These are phyloP conservation scores for Murina feae DNA, from an alignment of 2,113 vertebrate species.

Conservation along the genomic window DNA sequence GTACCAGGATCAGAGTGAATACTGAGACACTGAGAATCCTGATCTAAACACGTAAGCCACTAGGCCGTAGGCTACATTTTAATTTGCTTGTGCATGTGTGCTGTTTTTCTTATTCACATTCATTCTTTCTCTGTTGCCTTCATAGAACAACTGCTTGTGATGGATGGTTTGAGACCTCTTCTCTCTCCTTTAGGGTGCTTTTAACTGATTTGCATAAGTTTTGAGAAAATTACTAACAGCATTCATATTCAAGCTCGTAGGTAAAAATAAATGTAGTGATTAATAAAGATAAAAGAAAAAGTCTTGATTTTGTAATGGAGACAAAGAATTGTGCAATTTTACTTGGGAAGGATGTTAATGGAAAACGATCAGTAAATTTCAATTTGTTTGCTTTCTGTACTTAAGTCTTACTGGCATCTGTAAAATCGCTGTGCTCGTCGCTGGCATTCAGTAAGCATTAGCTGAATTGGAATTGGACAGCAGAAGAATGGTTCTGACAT, in stretches of 20 bases:
- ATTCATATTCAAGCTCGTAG: background rate
- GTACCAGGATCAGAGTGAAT: background rate
- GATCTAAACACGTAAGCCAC: background rate
- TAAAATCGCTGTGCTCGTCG: background rate
- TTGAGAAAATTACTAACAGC: background rate
- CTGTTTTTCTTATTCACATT: background rate
- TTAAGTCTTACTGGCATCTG: background rate
- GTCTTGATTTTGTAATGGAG: background rate
- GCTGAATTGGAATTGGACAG: background rate
- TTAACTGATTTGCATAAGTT: background rate
- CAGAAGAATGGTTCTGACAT: background rate
- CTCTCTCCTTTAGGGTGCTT: background rate
- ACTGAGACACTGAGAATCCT: no score
- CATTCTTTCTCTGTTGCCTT: background rate
- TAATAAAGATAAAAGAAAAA: background rate
- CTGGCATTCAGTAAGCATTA: background rate
- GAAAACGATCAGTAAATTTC: background rate
- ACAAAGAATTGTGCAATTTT: background rate
- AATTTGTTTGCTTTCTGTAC: background rate
- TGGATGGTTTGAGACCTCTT: background rate
- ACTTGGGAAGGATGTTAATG: background rate
- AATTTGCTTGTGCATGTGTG: background rate
- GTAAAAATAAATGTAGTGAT: background rate
- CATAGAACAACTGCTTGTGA: background rate
- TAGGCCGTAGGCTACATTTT: background rate